Conservation (phyloP, 2,113 vertebrate species). For the Australoheros scitulus region DNA sequence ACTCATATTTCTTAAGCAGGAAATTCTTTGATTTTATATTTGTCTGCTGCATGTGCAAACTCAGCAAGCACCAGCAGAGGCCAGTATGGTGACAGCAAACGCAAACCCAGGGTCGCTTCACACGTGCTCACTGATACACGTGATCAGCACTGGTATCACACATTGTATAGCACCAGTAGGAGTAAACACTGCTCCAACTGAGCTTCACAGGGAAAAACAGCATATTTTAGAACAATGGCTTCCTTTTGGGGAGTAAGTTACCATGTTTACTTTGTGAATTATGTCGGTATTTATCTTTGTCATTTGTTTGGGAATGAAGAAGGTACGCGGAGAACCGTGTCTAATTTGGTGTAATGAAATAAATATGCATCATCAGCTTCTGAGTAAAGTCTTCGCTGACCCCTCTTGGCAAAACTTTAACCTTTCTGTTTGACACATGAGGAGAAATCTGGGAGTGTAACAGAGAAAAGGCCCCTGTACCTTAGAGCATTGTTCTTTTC, state of each 20-base stretch:
- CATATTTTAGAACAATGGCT: neutral
- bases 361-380: slow-evolving; percentile 26
- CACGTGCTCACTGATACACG: slow-evolving; percentile 41
- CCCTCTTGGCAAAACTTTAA: slow-evolving; percentile 11
- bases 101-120: neutral
- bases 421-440: slow-evolving; percentile 38
- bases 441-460: slow-evolving; percentile 27
- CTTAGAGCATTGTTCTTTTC: slow-evolving; percentile 69
- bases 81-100: slow-evolving; percentile 59
- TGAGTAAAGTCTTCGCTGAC: neutral
- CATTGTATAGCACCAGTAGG: neutral
- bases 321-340: slow-evolving; percentile 7
- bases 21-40: neutral
- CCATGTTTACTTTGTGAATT: neutral
- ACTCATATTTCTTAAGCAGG: accelerated
- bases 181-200: neutral
- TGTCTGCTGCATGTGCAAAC: slow-evolving; percentile 4
- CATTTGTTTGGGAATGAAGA: neutral
- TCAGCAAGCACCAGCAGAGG: slow-evolving; percentile 62
- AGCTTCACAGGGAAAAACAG: neutral
- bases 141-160: slow-evolving; percentile 26
- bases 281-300: neutral
- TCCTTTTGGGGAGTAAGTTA: neutral
- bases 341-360: slow-evolving; percentile 2
- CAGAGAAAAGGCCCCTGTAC: slow-evolving; percentile 48